phyloP scores from a whole-genome alignment of 2,113 vertebrate genomes.

The Nettapus auritus region DNA sequence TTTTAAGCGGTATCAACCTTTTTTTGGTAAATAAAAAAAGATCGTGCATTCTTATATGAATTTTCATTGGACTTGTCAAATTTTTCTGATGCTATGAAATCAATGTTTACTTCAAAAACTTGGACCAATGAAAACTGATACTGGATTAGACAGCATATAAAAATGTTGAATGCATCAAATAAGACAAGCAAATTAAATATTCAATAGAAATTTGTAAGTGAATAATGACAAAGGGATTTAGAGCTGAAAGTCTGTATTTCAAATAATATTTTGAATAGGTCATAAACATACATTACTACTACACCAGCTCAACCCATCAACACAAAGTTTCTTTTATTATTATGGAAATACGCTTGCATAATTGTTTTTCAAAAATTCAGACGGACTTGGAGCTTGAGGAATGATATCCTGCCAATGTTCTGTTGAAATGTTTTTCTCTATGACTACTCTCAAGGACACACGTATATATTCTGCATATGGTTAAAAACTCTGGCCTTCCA shows the following conservation, averaged over 20 bases:
- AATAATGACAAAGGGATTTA: not conserved
- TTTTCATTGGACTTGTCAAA: not conserved
- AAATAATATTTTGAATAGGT: not conserved
- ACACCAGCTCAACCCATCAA: conserved; percentile 44
- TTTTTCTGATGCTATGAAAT: conserved; percentile 5
- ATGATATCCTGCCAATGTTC: conserved; percentile 71
- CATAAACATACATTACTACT: not conserved
- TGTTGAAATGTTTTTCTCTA: conserved; percentile 70
- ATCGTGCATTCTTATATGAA: fast-evolving
- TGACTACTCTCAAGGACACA: conserved; percentile 69
- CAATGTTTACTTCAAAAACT: not conserved
- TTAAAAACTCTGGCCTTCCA: conserved; percentile 36
- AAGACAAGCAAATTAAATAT: not conserved
- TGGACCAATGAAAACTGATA: not conserved
- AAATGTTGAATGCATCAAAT: not conserved
- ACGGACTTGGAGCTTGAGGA: conserved; percentile 67
- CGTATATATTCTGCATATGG: conserved; percentile 49
- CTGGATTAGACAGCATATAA: not conserved
- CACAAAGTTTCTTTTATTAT: conserved; percentile 43
- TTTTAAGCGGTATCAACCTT: not conserved
- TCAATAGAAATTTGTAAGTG: not conserved
- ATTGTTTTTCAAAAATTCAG: conserved; percentile 75
- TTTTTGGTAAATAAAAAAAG: not conserved
- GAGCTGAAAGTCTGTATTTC: not conserved
- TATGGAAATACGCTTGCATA: conserved; percentile 71